These are phyloP conservation scores for Electrona antarctica DNA, from an alignment of 2,113 vertebrate genomes.

Conservation along the genomic window DNA sequence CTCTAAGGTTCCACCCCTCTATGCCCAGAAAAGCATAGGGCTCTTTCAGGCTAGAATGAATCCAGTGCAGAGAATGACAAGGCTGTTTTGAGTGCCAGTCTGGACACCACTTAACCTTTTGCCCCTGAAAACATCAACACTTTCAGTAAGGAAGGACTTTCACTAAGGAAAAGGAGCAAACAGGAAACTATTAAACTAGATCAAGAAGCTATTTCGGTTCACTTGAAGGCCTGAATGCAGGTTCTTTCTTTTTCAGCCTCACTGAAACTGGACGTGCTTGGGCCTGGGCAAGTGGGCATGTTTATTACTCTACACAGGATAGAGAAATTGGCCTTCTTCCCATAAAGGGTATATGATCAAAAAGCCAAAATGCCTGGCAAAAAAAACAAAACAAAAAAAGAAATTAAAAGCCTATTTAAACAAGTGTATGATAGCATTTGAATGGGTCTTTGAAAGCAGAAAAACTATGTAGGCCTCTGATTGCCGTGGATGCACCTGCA, in stretches of 20 bases:
- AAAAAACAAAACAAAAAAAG: no score
- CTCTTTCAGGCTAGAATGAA: constrained; percentile 8
- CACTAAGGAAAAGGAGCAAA: no score
- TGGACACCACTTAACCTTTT: background rate
- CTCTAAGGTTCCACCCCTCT: no score
- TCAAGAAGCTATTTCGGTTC: no score
- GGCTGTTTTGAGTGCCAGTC: constrained; percentile 21
- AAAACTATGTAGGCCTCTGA: background rate
- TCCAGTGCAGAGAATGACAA: constrained; percentile 1
- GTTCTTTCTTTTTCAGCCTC: background rate
- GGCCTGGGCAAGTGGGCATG: background rate
- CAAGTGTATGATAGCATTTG: constrained; percentile 17
- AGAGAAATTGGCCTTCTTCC: background rate
- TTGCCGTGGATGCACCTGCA: background rate
- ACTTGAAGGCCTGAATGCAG: background rate
- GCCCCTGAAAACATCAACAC: constrained; percentile 4
- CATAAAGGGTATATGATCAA: constrained; percentile 20
- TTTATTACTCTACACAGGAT: background rate
- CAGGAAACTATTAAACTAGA: no score
- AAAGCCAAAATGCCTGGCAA: constrained; percentile 24
- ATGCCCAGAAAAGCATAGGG: no score
- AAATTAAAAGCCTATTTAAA: constrained; percentile 17
- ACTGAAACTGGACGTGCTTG: background rate
- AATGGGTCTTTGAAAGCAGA: constrained; percentile 3
- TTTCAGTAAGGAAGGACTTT: no score